These are phyloP conservation scores for Aselliscus stoliczkanus DNA, from an alignment of 2,797 vertebrate genomes.

Conservation along the genomic window DNA sequence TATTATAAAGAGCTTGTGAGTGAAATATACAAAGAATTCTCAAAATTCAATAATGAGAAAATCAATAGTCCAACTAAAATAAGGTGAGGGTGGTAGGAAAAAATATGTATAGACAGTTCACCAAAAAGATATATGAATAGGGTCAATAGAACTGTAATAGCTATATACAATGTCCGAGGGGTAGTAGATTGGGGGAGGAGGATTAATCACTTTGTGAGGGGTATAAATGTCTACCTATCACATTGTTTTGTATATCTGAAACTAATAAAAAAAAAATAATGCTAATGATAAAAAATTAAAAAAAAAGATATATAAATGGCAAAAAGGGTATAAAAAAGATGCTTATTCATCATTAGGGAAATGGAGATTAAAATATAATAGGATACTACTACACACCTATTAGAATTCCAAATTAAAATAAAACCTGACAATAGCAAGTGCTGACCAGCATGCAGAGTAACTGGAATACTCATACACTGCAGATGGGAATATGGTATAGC, in stretches of 20 bases:
- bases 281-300: no score
- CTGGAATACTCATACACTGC: background rate
- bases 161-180: no score
- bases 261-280: no score
- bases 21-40: background rate
- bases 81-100: background rate
- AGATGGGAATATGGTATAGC: background rate
- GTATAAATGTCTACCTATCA: no score
- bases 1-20: background rate
- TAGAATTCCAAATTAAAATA: background rate
- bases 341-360: background rate
- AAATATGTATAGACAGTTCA: background rate
- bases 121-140: background rate
- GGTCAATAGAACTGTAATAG: no score
- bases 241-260: no score
- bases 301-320: background rate
- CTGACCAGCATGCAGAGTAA: background rate
- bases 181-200: no score
- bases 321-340: background rate
- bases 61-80: background rate
- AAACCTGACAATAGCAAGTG: background rate
- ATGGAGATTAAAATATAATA: background rate
- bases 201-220: no score
- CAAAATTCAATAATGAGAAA: background rate
- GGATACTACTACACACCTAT: background rate